phyloP scores from a whole-genome alignment of 2,888 invertebrate genomes.

The Pyrochroa serraticornis region DNA sequence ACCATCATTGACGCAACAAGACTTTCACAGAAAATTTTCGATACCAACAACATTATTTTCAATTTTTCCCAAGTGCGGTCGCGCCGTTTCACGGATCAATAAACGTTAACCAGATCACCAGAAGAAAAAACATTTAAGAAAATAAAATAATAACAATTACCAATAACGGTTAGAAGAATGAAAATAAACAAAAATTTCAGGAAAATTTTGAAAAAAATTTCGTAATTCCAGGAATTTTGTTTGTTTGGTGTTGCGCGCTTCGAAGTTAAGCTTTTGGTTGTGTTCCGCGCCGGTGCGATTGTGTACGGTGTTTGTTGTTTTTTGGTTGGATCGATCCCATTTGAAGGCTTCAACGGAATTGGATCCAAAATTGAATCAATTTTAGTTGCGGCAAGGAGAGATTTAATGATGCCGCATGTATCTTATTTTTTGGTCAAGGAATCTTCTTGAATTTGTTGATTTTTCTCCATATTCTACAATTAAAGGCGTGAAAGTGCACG shows the following conservation, averaged over 20 bases:
- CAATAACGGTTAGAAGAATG: no score
- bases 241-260: neutral
- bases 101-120: neutral
- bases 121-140: no score
- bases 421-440: no score
- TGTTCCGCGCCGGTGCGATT: constrained; percentile 8
- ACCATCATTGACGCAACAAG: constrained; percentile 11
- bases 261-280: neutral
- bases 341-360: neutral
- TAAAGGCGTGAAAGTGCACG: no score
- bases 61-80: constrained; percentile 15
- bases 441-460: no score
- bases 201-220: no score
- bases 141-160: no score
- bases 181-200: no score
- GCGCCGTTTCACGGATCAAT: neutral
- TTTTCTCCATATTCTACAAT: no score
- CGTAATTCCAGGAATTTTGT: no score
- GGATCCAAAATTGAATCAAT: constrained; percentile 1
- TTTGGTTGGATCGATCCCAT: no score
- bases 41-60: neutral
- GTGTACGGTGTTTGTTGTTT: neutral
- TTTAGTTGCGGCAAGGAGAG: neutral
- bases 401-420: neutral
- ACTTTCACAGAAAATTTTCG: constrained; percentile 14